Conservation (phyloP, 1,140 invertebrate genomes). For the Polypedilum vanderplanki region DNA sequence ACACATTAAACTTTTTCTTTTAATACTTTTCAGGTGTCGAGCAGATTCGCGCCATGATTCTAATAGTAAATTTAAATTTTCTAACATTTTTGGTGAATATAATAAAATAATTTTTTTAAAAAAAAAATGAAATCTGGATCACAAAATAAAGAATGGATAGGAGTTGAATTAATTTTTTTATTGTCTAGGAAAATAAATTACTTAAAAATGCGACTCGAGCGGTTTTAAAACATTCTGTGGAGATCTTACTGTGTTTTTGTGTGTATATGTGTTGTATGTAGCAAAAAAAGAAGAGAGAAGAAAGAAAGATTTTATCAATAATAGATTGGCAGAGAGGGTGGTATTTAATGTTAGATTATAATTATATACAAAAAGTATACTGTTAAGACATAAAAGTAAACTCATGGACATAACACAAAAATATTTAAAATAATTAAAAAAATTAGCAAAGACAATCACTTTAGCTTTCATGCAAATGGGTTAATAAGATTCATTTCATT, state of each 20-base stretch:
- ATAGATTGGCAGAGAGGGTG: neutral
- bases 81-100: too few relatives aligned
- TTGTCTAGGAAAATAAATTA: too few relatives aligned
- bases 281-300: neutral
- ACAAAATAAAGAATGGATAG: too few relatives aligned
- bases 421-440: neutral
- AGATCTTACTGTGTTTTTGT: slow-evolving; percentile 3
- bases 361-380: neutral
- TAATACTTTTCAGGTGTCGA: too few relatives aligned
- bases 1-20: too few relatives aligned
- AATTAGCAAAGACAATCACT: neutral
- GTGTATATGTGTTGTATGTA: neutral
- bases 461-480: slow-evolving; percentile 12
- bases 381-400: neutral
- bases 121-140: too few relatives aligned
- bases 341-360: neutral
- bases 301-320: neutral
- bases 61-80: too few relatives aligned
- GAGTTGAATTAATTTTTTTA: too few relatives aligned
- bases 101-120: too few relatives aligned
- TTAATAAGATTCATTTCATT: neutral
- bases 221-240: neutral
- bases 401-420: neutral
- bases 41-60: too few relatives aligned
- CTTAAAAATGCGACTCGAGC: slow-evolving; percentile 22